Base-by-base conservation (phyloP, 2,797 vertebrate species). In the Lepilemur septentrionalis region DNA sequence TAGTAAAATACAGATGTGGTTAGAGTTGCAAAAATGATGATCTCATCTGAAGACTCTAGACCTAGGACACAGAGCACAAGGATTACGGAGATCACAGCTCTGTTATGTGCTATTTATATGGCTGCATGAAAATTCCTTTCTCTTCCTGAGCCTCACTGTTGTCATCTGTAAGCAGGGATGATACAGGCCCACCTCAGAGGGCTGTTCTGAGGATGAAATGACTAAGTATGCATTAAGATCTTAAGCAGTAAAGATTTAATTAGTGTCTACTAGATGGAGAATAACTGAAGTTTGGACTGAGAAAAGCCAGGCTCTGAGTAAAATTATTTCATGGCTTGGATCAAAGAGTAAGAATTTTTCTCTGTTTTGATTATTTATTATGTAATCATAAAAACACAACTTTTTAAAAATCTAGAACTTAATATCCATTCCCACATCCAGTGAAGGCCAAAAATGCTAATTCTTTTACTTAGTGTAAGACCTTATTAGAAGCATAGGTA, bases 211-310 rank as follows among this genome's bases (percentile, higher is more conserved):
- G 25, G 14, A 75, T 72, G 57, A 82, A 90, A 76, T 65, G 63
- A 82, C 43, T 88, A 55, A 78, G 82, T 75, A 75, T 28, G 11
- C n/a, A 41, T 57, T 75, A 67, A 57, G 52, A 76, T 86, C 69
- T 83, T 67, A 55, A 85, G 72, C 11, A 89, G 35, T 14, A 95
- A 95, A 30, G 92, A 95, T 32, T 93, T 73, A 63, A 61, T 87
- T 93, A 73, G 46, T 82, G 69, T 50, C 81, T 82, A 30, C 82
- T 41, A 43, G 63, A 89, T 86, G 38, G 18, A 95, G 76, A 79
- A 79, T 70, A 90, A 92, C 13, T 80, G 52, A 97, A n/a, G 55
- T 69, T 67, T 89, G 25, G 84, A 67, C 50, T 88, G 35, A 81
- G 72, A 93, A 97, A 61, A 93, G 8, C 41, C 32, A 70, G 22